These are phyloP conservation scores for Drosophila sordidula DNA, from an alignment of 2,888 invertebrate species.

Conservation along the genomic window DNA sequence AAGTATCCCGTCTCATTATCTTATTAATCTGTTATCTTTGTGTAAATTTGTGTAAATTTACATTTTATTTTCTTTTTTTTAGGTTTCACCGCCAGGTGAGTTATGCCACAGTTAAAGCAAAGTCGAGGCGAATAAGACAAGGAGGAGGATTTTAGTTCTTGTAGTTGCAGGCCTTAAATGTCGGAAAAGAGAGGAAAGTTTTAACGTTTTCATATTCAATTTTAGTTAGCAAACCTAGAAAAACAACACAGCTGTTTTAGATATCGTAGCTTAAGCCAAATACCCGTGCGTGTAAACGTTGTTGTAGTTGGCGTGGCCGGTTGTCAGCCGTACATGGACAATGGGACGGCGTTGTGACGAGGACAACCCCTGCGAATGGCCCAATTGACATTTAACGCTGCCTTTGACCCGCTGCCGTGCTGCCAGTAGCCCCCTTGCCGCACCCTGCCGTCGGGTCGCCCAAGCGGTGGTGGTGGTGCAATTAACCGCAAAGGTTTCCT, in stretches of 20 bases:
- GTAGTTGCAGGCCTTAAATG: too few relatives aligned
- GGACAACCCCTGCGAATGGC: constrained; percentile 44
- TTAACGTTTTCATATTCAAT: neutral
- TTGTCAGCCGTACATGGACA: constrained; percentile 43
- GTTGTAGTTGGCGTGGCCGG: constrained; percentile 37
- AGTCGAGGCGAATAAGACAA: too few relatives aligned
- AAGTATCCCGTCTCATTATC: too few relatives aligned
- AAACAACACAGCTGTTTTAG: neutral
- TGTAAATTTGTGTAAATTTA: neutral
- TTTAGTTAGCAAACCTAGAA: neutral
- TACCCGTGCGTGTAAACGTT: constrained; percentile 8
- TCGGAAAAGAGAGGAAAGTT: too few relatives aligned
- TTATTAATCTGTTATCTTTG: neutral
- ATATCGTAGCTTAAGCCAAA: neutral
- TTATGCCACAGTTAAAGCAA: too few relatives aligned
- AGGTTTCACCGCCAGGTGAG: too few relatives aligned
- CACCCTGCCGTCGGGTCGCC: neutral
- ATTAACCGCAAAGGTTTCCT: constrained; percentile 78
- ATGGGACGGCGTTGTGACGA: too few relatives aligned
- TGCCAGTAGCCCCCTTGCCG: neutral
- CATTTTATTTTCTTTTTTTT: too few relatives aligned
- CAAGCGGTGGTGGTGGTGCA: constrained; percentile 59
- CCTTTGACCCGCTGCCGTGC: constrained; percentile 53
- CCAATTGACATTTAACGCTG: constrained; percentile 77
- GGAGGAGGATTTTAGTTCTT: too few relatives aligned